Conservation (phyloP, 92 coral and sea anemone species). For the Phenganax marumi region DNA sequence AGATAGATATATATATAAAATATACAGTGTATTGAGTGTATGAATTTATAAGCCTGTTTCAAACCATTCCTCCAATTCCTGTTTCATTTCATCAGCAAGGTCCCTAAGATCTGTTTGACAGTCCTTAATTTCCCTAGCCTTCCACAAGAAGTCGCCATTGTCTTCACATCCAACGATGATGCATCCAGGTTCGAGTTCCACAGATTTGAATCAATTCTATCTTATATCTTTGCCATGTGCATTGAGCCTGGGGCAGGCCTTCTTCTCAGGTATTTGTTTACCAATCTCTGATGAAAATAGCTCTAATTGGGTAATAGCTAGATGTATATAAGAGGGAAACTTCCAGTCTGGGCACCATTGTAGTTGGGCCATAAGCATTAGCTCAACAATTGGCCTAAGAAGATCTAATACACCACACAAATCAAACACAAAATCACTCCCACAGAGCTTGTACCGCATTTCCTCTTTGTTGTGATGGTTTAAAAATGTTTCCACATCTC, state of each 20-base stretch:
- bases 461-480: constrained; percentile 35
- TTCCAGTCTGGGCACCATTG: constrained; percentile 43
- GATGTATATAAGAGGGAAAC: constrained; percentile 27
- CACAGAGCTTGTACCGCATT: constrained; percentile 37
- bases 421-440: constrained; percentile 34
- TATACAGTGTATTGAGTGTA: too few relatives aligned
- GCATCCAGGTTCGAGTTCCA: constrained; percentile 40
- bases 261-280: constrained; percentile 19
- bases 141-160: constrained; percentile 16
- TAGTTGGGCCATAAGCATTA: constrained; percentile 35
- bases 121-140: constrained; percentile 18
- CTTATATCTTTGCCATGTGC: constrained; percentile 20
- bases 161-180: constrained; percentile 32
- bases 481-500: constrained; percentile 32
- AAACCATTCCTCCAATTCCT: too few relatives aligned
- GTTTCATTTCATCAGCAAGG: constrained; percentile 25
- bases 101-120: constrained; percentile 11
- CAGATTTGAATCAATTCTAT: constrained; percentile 20
- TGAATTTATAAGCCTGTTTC: too few relatives aligned
- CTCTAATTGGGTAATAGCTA: constrained; percentile 37
- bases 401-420: constrained; percentile 38
- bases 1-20: too few relatives aligned
- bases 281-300: constrained; percentile 24
- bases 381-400: constrained; percentile 22
- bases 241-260: constrained; percentile 37